Percentiles rank a stretch among this genome's conserved stretches.
Evolutionary conservation across 2,113 vertebrate species (phyloP).

Genomic region (Hirundichthys speculiger): DNA sequence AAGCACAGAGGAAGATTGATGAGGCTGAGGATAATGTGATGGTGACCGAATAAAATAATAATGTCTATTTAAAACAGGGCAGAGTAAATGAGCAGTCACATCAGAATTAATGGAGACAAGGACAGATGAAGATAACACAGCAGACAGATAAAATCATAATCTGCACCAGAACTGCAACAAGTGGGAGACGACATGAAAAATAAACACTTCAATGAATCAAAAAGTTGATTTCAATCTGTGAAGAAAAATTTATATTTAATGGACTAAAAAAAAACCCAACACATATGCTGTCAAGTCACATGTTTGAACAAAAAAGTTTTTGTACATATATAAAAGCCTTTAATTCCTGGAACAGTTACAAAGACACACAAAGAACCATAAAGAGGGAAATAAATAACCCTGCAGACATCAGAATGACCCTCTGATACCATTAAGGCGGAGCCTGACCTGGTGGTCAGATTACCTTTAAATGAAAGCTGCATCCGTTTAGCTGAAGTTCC

Average conservation of each 20-base stretch:
- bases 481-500: neutral
- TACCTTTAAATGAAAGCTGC: neutral
- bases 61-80: constrained; percentile 28
- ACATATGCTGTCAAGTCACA: too few species aligned
- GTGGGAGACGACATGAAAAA: constrained; percentile 16
- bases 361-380: neutral
- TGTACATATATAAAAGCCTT: too few species aligned
- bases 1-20: constrained; percentile 3
- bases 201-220: neutral
- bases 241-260: too few species aligned
- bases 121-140: constrained; percentile 36
- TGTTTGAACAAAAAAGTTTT: too few species aligned
- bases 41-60: neutral
- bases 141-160: constrained; percentile 29
- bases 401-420: neutral
- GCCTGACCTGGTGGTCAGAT: neutral
- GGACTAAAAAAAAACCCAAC: too few species aligned
- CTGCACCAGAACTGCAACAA: constrained; percentile 27
- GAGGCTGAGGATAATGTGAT: neutral
- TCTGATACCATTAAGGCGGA: neutral
- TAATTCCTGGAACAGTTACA: neutral
- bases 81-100: constrained; percentile 33
- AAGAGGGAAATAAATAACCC: neutral
- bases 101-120: constrained; percentile 33
- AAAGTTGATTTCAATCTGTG: too few species aligned